phyloP scores from a whole-genome alignment of 1,140 invertebrate genomes.

The Papilio aristodemus region DNA sequence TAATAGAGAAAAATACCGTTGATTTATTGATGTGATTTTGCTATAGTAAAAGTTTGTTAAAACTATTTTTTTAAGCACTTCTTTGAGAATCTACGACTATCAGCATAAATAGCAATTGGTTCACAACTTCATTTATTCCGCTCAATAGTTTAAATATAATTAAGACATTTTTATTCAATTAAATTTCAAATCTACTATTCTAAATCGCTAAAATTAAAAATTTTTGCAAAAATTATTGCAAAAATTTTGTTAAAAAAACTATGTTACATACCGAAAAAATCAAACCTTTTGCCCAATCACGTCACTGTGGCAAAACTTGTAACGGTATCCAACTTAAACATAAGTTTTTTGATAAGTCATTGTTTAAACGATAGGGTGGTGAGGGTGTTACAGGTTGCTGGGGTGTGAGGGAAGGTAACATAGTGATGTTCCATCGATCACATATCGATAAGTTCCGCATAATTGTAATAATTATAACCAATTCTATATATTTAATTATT shows the following conservation, averaged over 20 bases:
- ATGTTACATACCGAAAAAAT: slow-evolving; percentile 32
- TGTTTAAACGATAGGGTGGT: slow-evolving; percentile 74
- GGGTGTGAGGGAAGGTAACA: slow-evolving; percentile 55
- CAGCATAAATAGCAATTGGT: background rate
- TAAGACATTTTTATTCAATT: background rate
- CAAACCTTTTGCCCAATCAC: slow-evolving; percentile 37
- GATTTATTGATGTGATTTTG: background rate
- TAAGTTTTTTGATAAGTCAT: slow-evolving; percentile 80
- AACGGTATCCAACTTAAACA: slow-evolving; percentile 71
- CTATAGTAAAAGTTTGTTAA: background rate
- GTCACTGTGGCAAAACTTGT: slow-evolving; percentile 63
- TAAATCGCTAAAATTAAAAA: background rate
- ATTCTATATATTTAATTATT: background rate
- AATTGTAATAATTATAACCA: background rate
- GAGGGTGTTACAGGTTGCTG: slow-evolving; percentile 69
- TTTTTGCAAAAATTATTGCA: background rate
- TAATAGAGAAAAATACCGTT: background rate
- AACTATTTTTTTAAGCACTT: background rate
- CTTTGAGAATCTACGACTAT: background rate
- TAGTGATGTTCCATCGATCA: slow-evolving; percentile 54
- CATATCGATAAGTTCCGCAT: slow-evolving; percentile 34
- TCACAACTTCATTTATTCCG: background rate
- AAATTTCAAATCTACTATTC: background rate
- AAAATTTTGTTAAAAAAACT: background rate
- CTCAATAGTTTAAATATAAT: background rate